phyloP scores from a whole-genome alignment of 2,797 vertebrate genomes.

The Tachyglossus aculeatus region DNA sequence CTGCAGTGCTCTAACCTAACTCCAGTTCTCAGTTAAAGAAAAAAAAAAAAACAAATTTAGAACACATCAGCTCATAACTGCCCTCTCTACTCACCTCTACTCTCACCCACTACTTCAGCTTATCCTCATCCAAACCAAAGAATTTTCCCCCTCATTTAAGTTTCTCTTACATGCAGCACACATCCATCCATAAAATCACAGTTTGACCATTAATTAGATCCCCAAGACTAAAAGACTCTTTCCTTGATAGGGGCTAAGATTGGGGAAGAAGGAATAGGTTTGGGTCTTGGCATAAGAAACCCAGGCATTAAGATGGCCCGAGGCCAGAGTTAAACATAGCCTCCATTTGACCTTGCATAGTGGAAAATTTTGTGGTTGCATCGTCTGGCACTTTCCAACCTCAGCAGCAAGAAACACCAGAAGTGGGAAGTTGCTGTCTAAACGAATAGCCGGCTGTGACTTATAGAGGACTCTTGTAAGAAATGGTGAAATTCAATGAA shows the following conservation, averaged over 20 bases:
- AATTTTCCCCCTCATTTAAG: not conserved
- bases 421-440: not conserved
- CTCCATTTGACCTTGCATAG: accelerated
- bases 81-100: no score
- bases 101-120: not conserved
- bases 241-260: not conserved
- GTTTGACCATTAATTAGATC: not conserved
- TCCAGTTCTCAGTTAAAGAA: no score
- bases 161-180: not conserved
- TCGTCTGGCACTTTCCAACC: not conserved
- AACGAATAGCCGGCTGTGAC: not conserved
- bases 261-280: not conserved
- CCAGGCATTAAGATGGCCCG: not conserved
- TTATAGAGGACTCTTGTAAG: not conserved
- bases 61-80: no score
- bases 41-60: no score
- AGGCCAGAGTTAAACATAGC: not conserved
- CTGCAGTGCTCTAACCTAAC: no score
- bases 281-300: not conserved
- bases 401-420: not conserved
- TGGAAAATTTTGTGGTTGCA: not conserved
- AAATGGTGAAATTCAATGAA: not conserved
- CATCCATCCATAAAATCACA: not conserved
- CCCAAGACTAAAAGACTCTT: not conserved
- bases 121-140: not conserved